Conservation (phyloP, 2,113 vertebrate genomes). For the Oreochromis tanganicae region DNA sequence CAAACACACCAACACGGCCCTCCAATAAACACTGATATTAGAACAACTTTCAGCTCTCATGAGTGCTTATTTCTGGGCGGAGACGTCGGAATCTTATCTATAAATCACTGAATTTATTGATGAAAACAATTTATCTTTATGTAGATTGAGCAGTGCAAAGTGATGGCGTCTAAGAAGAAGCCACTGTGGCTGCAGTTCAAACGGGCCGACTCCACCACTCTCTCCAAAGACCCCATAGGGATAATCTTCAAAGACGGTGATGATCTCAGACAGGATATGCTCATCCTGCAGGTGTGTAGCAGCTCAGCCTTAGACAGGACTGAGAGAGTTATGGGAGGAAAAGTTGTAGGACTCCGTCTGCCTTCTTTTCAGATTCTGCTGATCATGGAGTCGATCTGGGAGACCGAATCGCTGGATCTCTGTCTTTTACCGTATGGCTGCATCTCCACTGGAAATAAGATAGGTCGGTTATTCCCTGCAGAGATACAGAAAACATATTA, state of each 20-base stretch:
- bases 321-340: fast-evolving
- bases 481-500: background rate
- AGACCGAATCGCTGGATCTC: conserved; percentile 91
- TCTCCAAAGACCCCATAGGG: conserved; percentile 92
- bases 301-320: background rate
- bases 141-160: conserved; percentile 97
- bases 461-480: conserved; percentile 72
- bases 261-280: conserved; percentile 96
- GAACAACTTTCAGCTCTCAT: background rate
- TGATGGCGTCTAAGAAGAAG: conserved; percentile 99
- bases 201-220: conserved; percentile 86
- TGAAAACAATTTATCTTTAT: background rate
- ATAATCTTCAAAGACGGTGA: conserved; percentile 98
- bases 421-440: conserved; percentile 93
- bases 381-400: conserved; percentile 99
- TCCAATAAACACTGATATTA: background rate
- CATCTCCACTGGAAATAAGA: conserved; percentile 97
- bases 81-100: fast-evolving
- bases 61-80: background rate
- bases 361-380: conserved; percentile 81
- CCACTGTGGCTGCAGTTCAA: conserved; percentile 97
- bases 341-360: background rate
- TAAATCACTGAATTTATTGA: background rate
- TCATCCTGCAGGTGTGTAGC: conserved; percentile 89
- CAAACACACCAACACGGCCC: background rate